Evolutionary conservation across 2,113 vertebrate species (phyloP), one percentile per base, ranked within the genome.

Genomic region (Triplophysa siluroides): DNA sequence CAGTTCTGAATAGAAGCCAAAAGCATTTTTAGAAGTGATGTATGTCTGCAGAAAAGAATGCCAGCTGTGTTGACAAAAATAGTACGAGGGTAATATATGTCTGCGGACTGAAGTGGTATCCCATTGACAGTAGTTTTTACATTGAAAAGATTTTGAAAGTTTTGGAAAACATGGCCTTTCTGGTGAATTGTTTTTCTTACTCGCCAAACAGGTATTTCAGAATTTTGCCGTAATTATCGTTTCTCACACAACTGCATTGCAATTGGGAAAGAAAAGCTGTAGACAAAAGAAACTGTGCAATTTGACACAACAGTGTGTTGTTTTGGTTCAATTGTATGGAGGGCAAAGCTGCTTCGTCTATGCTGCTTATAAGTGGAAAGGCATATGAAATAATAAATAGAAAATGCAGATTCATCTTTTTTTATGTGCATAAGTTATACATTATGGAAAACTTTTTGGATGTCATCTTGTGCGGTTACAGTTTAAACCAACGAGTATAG

Each of bases 61-160:
- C 26, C 77, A 86, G 78, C 79, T 78, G 82, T 45, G 68, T 13
- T 33, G 60, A 78, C 72, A 74, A 13, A 45, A 29, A 66, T 58
- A 76, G 54, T 63, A 56, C 52, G 21, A 33, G 13, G 43, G 61
- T 41, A 24, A 16, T 24, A 73, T 8, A 58, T 13, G 18, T 33
- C 19, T 18, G 19, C 24, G 29, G 6, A 26, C 43, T 50, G 8
- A 9, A 70, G 14, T 18, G 8, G 14, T 69, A 26, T 69, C 14
- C 23, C 33, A 47, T 24, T 67, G n/a, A 47, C 6, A 21, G 16
- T 12, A 45, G 4, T 54, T 14, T 18, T 16, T 6, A 0, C 18
- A 56, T 8, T 8, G 18, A 8, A 56, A 56, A 56, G 19, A 21
- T 58, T 29, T 29, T 3, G 29, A 29, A 3, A 29, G 29, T 29